Conservation (phyloP, 2,888 invertebrate genomes). For the Entomobrya multifasciata region DNA sequence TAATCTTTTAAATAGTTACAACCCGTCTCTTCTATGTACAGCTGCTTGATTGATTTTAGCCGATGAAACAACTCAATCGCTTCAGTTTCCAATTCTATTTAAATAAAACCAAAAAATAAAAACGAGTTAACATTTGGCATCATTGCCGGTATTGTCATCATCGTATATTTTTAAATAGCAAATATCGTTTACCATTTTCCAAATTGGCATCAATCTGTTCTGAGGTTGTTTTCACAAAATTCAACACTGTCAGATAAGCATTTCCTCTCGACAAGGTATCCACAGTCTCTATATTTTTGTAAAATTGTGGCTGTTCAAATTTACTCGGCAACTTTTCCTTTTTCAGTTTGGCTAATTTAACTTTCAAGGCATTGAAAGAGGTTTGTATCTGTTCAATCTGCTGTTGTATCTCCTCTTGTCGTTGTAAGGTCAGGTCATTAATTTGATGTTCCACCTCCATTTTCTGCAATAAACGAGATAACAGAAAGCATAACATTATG, state of each 20-base stretch:
- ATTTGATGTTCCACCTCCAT: conserved; percentile 12
- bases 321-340: conserved; percentile 76
- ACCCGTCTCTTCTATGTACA: conserved; percentile 60
- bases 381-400: conserved; percentile 53
- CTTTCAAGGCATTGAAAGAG: conserved; percentile 57
- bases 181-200: conserved; percentile 76
- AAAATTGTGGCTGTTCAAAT: conserved; percentile 73
- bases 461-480: conserved; percentile 16
- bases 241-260: conserved; percentile 74
- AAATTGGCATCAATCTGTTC: conserved; percentile 77
- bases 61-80: conserved; percentile 75
- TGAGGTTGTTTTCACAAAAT: conserved; percentile 75
- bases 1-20: conserved; percentile 74
- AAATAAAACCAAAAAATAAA: neutral
- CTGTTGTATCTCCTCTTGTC: conserved; percentile 43
- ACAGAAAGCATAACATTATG: too few species aligned
- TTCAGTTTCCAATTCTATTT: conserved; percentile 75
- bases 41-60: conserved; percentile 61
- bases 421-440: conserved; percentile 38
- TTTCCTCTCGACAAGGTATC: conserved; percentile 72
- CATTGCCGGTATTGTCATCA: too few species aligned
- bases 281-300: conserved; percentile 72
- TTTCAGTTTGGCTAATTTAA: conserved; percentile 60
- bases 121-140: too few species aligned
- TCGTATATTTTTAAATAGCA: too few species aligned